Percentiles rank a stretch among this genome's conserved stretches.
Evolutionary conservation across 2,888 invertebrate species (phyloP).

Genomic region (Eutolmus rufibarbis): DNA sequence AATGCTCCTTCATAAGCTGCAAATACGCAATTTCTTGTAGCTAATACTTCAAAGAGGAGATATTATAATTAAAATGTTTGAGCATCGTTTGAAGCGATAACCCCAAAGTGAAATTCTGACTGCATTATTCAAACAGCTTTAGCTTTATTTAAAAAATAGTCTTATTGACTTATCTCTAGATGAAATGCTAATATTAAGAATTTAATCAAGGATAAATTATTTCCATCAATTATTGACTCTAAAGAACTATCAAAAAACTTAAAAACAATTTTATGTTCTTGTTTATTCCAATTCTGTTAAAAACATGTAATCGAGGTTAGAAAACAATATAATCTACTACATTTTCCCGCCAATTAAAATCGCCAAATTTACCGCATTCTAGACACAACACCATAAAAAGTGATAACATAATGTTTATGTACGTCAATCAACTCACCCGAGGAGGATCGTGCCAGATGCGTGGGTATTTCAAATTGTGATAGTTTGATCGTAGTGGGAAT

Average conservation of each 20-base stretch:
- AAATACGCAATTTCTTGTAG: not conserved
- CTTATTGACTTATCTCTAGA: not conserved
- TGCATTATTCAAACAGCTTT: not conserved
- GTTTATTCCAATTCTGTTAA: not conserved
- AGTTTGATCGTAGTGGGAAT: constrained; percentile 9
- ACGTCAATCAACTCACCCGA: constrained; percentile 3
- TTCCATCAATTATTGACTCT: too few relatives aligned
- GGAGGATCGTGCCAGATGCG: constrained; percentile 19
- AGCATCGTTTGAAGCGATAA: not conserved
- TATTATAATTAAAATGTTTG: not conserved
- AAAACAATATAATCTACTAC: not conserved
- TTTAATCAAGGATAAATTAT: not conserved
- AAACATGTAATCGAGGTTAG: not conserved
- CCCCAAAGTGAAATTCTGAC: not conserved
- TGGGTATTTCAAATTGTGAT: not conserved
- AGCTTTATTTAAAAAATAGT: not conserved
- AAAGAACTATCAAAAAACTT: not conserved
- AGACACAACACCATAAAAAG: constrained; percentile 3
- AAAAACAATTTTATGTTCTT: not conserved
- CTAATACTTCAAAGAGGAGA: not conserved
- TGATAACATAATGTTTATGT: not conserved
- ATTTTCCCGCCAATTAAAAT: not conserved
- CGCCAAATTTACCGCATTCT: not conserved
- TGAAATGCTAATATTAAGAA: not conserved
- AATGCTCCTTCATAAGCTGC: not conserved